Percentiles rank a stretch among this genome's conserved stretches.
These are phyloP conservation scores for Euphydryas editha DNA, from an alignment of 2,888 invertebrate species.

Conservation along the genomic window DNA sequence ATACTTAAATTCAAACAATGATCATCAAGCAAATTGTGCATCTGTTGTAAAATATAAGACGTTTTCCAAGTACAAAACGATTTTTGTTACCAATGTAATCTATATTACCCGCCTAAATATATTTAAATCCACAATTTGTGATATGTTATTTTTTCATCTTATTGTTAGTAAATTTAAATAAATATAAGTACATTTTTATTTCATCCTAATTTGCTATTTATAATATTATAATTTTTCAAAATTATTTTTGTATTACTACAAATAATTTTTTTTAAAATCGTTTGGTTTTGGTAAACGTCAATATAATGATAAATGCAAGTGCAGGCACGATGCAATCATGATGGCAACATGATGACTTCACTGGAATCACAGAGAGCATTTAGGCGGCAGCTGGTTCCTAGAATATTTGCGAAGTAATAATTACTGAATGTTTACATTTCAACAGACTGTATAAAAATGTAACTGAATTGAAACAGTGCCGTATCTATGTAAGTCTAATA, in stretches of 20 bases:
- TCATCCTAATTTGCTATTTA: neutral
- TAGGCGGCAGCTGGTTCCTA: constrained; percentile 73
- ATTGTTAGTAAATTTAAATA: no score
- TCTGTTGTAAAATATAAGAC: constrained; percentile 16
- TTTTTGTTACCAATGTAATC: neutral
- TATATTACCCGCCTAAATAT: constrained; percentile 3
- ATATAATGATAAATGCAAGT: constrained; percentile 27
- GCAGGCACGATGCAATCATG: constrained; percentile 39
- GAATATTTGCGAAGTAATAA: constrained; percentile 63
- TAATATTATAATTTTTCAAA: neutral
- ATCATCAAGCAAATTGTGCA: constrained; percentile 2
- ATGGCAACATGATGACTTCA: constrained; percentile 55
- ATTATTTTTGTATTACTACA: neutral
- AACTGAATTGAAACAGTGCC: neutral
- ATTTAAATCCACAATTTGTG: neutral
- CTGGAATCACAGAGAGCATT: constrained; percentile 78
- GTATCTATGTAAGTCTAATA: no score
- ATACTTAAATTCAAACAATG: neutral
- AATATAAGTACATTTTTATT: neutral
- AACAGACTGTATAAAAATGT: neutral
- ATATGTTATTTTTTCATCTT: no score
- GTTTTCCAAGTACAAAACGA: constrained; percentile 19
- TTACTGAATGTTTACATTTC: constrained; percentile 20
- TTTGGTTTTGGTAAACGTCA: constrained; percentile 22
- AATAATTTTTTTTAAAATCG: no score